Base-by-base conservation (phyloP, 2,113 vertebrate genomes). In the Neomonachus schauinslandi region DNA sequence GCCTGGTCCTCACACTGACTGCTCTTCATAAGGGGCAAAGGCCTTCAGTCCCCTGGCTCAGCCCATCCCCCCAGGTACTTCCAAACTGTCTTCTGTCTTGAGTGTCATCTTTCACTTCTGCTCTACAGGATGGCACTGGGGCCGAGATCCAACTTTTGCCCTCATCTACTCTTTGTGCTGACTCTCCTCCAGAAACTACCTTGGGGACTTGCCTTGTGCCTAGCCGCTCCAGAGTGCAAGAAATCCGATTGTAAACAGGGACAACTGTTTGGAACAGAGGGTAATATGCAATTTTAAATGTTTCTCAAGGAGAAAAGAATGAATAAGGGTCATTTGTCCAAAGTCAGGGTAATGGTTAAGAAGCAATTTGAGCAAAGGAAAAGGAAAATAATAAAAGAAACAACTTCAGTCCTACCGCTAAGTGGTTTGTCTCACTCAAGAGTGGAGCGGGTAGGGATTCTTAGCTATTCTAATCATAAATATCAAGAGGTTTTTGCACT, bases 271-370 rank as follows among this genome's bases (percentile, higher is more conserved):
- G 49, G 18, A 97, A 87, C 14, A 67, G 53, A 76, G n/a, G 2
- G 26, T 90, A 49, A 87, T 91, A 72, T 91, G 28, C 18, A 49
- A 51, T 88, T 80, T 85, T 57, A 94, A 88, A 84, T 28, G 31
- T 81, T 76, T 96, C 77, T 80, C 61, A 91, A 69, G 21, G 31
- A 91, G 46, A 18, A 93, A 82, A 98, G 31, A 69, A 93, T 18
- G 16, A 90, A 81, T 67, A 80, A 87, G 31, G 55, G 67, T 42
- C 53, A 59, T 65, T 67, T 22, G 88, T 49, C 80, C 65, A 26
- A 85, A 79, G 77, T 88, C 61, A 91, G 7, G 65, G 33, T 82
- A 89, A 69, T 92, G 26, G 53, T 39, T 63, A 92, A 89, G 65
- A 87, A 92, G 76, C 39, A 87, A 85, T 67, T 74, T 82, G 33